Base-by-base conservation (phyloP, 2,113 vertebrate species). In the Scomber scombrus region DNA sequence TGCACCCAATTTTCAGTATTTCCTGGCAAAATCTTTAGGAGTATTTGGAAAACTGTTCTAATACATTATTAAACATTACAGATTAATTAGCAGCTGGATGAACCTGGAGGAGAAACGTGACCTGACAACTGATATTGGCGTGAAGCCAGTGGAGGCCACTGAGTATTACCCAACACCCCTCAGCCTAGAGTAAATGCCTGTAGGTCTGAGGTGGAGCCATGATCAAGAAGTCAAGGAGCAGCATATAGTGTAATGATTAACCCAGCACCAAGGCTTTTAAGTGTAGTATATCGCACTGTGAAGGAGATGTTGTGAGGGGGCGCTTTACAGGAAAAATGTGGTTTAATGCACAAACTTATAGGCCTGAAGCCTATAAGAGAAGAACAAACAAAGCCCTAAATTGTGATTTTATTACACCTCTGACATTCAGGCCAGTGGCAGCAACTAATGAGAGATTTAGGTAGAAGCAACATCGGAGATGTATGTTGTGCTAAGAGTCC, bases 221-320 rank as follows among this genome's bases (percentile, higher is more conserved):
- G 56, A 70, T 85, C 55, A 78, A 83, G 57, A 66, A 89, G 51
- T 78, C 61, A 73, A 75, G 52, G 71, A 71, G 58, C 60, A 73
- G 34, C 19, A 21, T 23, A 26, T 47, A 68, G 76, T 67, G 43
- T 90, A 93, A 94, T 94, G 43, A 94, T 94, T 93, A 95, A 94
- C 86, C 64, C 51, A 65, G 50, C 62, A 45, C 18, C 2, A 14
- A 60, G 12, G 26, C 52, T 65, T 72, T 77, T n/a, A 47, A 13
- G 14, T 52, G 21, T 14, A 21, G 45, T 66, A 29, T 19, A 47
- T 46, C 31, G n/a, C 31, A 34, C 34, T 78, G 71, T 70, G 31
- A 54, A 63, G 78, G 71, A 74, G 65, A 72, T 26, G 26, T 31
- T 13, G 29, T 40, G 50, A 11, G 71, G 40, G 2, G 23, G 18